These are phyloP conservation scores for Pollicipes pollicipes DNA, from an alignment of 1,140 invertebrate genomes.

Conservation along the genomic window DNA sequence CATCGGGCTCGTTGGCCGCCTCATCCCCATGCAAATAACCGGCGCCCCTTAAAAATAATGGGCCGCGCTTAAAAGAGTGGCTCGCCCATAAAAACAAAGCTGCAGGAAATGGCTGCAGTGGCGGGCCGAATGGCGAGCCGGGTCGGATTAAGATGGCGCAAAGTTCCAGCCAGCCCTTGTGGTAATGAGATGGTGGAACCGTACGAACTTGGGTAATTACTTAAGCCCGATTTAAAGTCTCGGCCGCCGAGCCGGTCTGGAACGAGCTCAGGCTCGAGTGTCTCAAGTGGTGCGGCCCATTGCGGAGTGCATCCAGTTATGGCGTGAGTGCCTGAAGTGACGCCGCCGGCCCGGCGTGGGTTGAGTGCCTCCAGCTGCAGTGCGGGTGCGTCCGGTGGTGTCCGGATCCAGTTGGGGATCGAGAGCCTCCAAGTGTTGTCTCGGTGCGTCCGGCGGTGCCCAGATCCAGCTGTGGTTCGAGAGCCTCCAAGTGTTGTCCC, in stretches of 20 bases:
- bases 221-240: not conserved
- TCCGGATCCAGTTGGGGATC: too few species aligned
- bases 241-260: too few species aligned
- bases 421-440: too few species aligned
- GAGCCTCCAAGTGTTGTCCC: too few species aligned
- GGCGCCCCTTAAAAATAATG: not conserved
- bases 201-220: slow-evolving; percentile 1
- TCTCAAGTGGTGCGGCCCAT: too few species aligned
- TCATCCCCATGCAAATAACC: not conserved
- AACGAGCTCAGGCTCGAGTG: too few species aligned
- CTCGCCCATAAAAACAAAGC: not conserved
- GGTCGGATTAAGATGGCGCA: not conserved
- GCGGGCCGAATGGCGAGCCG: not conserved
- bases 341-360: too few species aligned
- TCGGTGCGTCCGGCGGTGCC: too few species aligned
- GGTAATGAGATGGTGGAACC: not conserved
- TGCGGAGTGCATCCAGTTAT: not conserved
- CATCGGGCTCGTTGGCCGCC: not conserved
- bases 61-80: not conserved
- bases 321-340: not conserved
- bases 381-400: too few species aligned
- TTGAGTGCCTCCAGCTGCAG: not conserved
- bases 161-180: not conserved
- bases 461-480: too few species aligned
- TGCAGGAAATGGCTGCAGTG: not conserved